These are phyloP conservation scores for Unio delphinus DNA, from an alignment of 2,888 invertebrate genomes.

Conservation along the genomic window DNA sequence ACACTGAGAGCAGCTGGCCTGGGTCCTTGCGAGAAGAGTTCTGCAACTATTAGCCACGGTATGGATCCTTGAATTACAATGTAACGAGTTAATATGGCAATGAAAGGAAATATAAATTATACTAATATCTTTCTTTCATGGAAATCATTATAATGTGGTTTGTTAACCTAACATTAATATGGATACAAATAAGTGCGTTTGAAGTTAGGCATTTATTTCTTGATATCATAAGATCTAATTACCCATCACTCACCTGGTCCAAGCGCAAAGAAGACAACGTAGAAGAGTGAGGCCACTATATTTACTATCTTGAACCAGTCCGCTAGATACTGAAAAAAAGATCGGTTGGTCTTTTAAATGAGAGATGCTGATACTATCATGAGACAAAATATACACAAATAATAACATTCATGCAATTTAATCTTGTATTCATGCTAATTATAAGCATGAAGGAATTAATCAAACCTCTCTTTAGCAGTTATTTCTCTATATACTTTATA, in stretches of 20 bases:
- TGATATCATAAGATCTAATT: not conserved
- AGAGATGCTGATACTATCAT: too few species aligned
- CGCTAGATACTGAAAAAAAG: constrained; percentile 57
- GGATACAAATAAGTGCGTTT: not conserved
- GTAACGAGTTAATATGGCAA: not conserved
- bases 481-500: too few species aligned
- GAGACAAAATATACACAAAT: too few species aligned
- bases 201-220: too few species aligned
- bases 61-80: constrained; percentile 81
- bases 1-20: constrained; percentile 97
- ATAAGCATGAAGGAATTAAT: too few species aligned
- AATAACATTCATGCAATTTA: too few species aligned
- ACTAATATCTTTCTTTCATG: not conserved
- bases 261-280: constrained; percentile 97
- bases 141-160: not conserved
- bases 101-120: not conserved
- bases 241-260: constrained; percentile 78
- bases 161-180: not conserved
- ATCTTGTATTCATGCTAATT: too few species aligned
- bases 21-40: constrained; percentile 96
- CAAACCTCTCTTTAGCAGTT: too few species aligned
- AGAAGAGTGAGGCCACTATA: constrained; percentile 92
- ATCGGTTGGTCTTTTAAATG: not conserved
- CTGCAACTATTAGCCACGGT: constrained; percentile 98
- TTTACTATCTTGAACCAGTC: constrained; percentile 75